These are phyloP conservation scores for Idaea dimidiata DNA, from an alignment of 2,888 invertebrate genomes.

Conservation along the genomic window DNA sequence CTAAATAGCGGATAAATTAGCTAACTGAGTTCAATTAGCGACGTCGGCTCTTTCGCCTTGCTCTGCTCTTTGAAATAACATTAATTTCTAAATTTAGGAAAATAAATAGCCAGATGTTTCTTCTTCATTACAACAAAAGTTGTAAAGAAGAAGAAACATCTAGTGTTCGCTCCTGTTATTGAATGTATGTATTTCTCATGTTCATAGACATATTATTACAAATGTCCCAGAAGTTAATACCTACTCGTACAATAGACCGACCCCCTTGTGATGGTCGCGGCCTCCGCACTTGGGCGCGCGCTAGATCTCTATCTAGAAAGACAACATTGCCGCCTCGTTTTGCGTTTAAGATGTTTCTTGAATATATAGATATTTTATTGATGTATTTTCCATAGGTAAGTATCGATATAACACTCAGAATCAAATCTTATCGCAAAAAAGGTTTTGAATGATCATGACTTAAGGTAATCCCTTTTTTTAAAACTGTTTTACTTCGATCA, in stretches of 20 bases:
- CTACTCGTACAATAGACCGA: slow-evolving; percentile 32
- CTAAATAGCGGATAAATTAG: slow-evolving; percentile 77
- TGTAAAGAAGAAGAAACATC: slow-evolving; percentile 3
- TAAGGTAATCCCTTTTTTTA: background rate
- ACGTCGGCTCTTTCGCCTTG: slow-evolving; percentile 41
- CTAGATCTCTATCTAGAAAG: slow-evolving; percentile 42
- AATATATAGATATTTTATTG: slow-evolving; percentile 39
- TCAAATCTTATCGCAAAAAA: slow-evolving; percentile 15
- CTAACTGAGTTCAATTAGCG: slow-evolving; percentile 69
- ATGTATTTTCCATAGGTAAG: slow-evolving; percentile 29
- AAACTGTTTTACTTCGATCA: background rate
- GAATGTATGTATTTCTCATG: slow-evolving; percentile 40
- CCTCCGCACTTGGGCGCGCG: slow-evolving; percentile 32
- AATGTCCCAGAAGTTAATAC: slow-evolving; percentile 29
- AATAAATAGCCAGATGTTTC: slow-evolving; percentile 7
- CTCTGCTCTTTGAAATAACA: slow-evolving; percentile 31
- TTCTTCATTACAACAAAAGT: slow-evolving; percentile 4
- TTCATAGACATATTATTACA: slow-evolving; percentile 35
- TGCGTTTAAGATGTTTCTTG: slow-evolving; percentile 39
- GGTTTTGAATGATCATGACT: background rate
- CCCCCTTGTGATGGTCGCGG: slow-evolving; percentile 22
- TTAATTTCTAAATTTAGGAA: slow-evolving; percentile 24
- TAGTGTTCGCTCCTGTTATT: slow-evolving; percentile 30
- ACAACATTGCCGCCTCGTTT: slow-evolving; percentile 37
- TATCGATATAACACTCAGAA: too few species aligned